Percentiles rank a stretch among this genome's conserved stretches.
phyloP scores from a whole-genome alignment of 2,888 invertebrate species.

The Harpalus rubripes region DNA sequence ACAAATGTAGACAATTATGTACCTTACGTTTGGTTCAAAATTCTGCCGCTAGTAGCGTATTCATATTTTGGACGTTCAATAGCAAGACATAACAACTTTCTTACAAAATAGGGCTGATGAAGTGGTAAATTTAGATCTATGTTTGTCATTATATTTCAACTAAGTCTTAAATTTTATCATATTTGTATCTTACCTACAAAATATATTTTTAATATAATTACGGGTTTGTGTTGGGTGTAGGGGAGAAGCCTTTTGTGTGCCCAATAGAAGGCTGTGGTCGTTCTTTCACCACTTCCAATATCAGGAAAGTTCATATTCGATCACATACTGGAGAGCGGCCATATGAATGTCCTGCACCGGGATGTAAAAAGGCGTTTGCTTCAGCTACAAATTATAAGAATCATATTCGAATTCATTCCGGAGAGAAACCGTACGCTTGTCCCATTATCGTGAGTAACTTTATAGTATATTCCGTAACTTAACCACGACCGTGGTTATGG shows the following conservation, averaged over 20 bases:
- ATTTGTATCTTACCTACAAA: conserved; percentile 4
- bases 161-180: too few relatives aligned
- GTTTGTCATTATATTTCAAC: too few relatives aligned
- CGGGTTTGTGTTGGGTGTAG: conserved; percentile 69
- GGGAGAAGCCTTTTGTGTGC: conserved; percentile 80
- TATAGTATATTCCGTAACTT: too few relatives aligned
- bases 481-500: too few relatives aligned
- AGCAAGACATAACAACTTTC: too few relatives aligned
- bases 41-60: too few relatives aligned
- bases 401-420: conserved; percentile 84
- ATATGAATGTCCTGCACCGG: conserved; percentile 80
- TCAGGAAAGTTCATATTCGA: conserved; percentile 83
- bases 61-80: too few relatives aligned
- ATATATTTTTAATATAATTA: neutral
- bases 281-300: conserved; percentile 85
- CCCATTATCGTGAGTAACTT: conserved; percentile 76
- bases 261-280: conserved; percentile 81
- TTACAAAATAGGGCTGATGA: too few relatives aligned
- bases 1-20: too few relatives aligned
- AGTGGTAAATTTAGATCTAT: too few relatives aligned
- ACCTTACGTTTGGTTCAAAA: too few relatives aligned
- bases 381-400: conserved; percentile 85
- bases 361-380: conserved; percentile 83
- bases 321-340: conserved; percentile 85
- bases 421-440: conserved; percentile 84